Evolutionary conservation across 2,113 vertebrate genomes (phyloP), one percentile per base, ranked within the genome.

Genomic region (Pygoscelis adeliae): DNA sequence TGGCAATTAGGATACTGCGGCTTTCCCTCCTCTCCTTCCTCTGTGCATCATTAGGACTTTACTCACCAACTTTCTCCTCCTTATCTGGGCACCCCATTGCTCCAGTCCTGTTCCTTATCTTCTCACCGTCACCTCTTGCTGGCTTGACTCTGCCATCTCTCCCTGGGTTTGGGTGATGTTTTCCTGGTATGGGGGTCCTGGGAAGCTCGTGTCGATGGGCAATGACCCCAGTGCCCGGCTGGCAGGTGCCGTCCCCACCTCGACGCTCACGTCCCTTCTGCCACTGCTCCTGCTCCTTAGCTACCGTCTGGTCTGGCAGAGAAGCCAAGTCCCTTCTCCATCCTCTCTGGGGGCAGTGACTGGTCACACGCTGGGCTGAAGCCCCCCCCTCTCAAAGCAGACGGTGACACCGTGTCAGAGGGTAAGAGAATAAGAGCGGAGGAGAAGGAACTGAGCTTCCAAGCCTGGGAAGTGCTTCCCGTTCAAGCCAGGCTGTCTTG

Each of bases 211-310:
- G 38, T 34, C 3, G 3, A 2, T 14, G 42, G 9, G 16, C 70
- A 38, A 10, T 18, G 27, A 30, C 23, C 13, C 17, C 1, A 0
- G 4, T 25, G 49, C 9, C 26, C 1, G 5, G n/a, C 59, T 26
- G n/a, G 23, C 23, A 61, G 59, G n/a, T 17, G 14, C 23, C 23
- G 2, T 61, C n/a, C n/a, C n/a, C 59, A 11, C 59, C 59, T 38
- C n/a, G n/a, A 26, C 10, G 15, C n/a, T 38, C 23, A 11, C 3
- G n/a, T 61, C n/a, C n/a, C 59, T 26, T 38, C n/a, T 61, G 59
- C n/a, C n/a, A 12, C 26, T 38, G 59, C n/a, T 61, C n/a, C 59
- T 61, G 59, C 59, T 26, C 59, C 59, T 61, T n/a, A 61, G 59
- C n/a, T 61, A 61, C n/a, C 7, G 10, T 4, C n/a, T 5, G 11